Percentiles rank a stretch among this genome's conserved stretches.
Conservation (phyloP, 2,888 invertebrate genomes). For the Tetragnatha montana region DNA sequence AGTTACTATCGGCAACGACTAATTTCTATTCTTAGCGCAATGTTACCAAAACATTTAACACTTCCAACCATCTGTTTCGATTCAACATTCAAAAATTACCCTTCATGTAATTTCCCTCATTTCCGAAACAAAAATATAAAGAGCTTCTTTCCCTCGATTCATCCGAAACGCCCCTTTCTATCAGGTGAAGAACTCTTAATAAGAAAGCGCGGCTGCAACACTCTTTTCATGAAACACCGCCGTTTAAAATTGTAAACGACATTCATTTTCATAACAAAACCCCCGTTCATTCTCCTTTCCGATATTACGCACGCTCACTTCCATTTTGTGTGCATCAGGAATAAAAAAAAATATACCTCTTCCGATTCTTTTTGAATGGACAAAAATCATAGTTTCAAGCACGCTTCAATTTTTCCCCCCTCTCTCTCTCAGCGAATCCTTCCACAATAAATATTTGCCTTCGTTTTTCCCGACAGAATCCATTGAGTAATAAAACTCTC, state of each 20-base stretch:
- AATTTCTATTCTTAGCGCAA: no score
- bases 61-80: no score
- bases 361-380: slow-evolving; percentile 8
- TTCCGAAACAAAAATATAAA: background rate
- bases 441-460: slow-evolving; percentile 33
- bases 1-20: no score
- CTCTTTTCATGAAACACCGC: background rate
- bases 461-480: slow-evolving; percentile 23
- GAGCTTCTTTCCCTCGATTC: background rate
- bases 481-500: slow-evolving; percentile 33
- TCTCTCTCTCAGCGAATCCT: background rate
- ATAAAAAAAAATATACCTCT: background rate
- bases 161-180: background rate
- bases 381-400: slow-evolving; percentile 38
- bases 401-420: slow-evolving; percentile 20
- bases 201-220: background rate
- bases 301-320: background rate
- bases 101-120: no score
- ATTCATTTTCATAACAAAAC: background rate
- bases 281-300: background rate
- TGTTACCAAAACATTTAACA: no score
- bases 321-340: background rate
- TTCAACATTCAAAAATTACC: no score
- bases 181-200: background rate
- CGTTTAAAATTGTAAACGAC: background rate